Conservation (phyloP, 2,113 vertebrate genomes). For the Platysternon megacephalum region DNA sequence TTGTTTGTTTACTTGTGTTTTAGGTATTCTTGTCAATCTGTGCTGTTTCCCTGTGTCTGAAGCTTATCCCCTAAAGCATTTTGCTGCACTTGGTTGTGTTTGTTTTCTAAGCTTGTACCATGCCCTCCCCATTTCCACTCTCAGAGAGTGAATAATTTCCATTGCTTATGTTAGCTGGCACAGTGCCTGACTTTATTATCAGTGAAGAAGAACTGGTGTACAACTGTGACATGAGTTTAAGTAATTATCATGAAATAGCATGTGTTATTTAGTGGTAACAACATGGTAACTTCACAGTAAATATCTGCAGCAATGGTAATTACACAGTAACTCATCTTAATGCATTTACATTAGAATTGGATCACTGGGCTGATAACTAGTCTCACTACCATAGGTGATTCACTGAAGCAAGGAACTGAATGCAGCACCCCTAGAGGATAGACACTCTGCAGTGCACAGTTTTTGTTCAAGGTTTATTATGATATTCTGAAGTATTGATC, state of each 20-base stretch:
- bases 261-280: constrained; percentile 70
- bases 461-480: constrained; percentile 1
- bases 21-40: background rate
- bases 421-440: background rate
- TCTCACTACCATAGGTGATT: constrained; percentile 42
- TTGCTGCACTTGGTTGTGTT: background rate
- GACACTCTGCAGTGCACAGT: constrained; percentile 22
- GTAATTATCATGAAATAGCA: constrained; percentile 71
- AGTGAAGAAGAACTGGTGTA: constrained; percentile 61
- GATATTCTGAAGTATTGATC: constrained; percentile 44
- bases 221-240: constrained; percentile 61
- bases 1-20: background rate
- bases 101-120: background rate
- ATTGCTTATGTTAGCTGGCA: constrained; percentile 65
- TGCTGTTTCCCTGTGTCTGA: background rate
- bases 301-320: constrained; percentile 66
- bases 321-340: constrained; percentile 71
- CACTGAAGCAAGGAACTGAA: constrained; percentile 33
- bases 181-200: constrained; percentile 68
- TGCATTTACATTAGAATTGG: constrained; percentile 62
- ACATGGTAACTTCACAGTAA: constrained; percentile 68
- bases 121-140: background rate
- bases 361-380: constrained; percentile 64
- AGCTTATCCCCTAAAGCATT: background rate
- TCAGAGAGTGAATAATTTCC: constrained; percentile 60